A percentile compares a stretch with the other conserved stretches of the same genome.
Evolutionary conservation across 2,113 vertebrate genomes (phyloP).

Genomic region (Tragelaphus buxtoni): DNA sequence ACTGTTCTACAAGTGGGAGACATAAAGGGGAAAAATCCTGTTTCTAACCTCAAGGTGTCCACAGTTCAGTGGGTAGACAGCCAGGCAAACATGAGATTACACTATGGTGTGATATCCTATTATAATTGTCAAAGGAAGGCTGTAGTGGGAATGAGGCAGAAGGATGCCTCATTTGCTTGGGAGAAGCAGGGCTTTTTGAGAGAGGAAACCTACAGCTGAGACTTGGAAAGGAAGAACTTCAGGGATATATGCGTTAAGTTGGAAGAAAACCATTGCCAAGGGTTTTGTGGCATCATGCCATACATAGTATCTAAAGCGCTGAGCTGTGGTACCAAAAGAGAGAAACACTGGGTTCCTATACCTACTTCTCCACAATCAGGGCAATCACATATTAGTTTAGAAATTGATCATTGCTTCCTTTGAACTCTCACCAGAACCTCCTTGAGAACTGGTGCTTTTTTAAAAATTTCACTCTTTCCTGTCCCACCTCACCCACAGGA

Average conservation of each 20-base stretch:
- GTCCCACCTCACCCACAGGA: background rate
- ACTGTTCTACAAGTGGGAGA: background rate
- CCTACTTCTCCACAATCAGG: background rate
- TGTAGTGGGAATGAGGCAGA: background rate
- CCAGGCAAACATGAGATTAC: background rate
- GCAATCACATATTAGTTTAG: background rate
- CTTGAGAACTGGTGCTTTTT: background rate
- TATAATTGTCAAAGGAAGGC: background rate
- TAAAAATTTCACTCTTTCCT: background rate
- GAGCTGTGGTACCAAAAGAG: background rate
- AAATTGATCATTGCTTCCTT: background rate
- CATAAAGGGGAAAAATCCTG: background rate
- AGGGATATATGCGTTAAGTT: background rate
- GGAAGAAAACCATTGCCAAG: background rate
- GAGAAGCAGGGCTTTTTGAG: background rate
- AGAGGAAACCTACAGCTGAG: background rate
- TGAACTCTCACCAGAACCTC: background rate
- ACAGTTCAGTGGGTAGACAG: background rate
- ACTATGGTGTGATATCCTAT: background rate
- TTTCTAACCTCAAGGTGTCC: background rate
- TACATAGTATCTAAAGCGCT: background rate
- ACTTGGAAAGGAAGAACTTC: background rate
- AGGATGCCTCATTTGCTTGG: background rate
- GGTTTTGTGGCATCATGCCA: background rate
- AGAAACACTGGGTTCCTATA: background rate